phyloP scores from a whole-genome alignment of 2,797 vertebrate genomes.

The Syngnathus acus region DNA sequence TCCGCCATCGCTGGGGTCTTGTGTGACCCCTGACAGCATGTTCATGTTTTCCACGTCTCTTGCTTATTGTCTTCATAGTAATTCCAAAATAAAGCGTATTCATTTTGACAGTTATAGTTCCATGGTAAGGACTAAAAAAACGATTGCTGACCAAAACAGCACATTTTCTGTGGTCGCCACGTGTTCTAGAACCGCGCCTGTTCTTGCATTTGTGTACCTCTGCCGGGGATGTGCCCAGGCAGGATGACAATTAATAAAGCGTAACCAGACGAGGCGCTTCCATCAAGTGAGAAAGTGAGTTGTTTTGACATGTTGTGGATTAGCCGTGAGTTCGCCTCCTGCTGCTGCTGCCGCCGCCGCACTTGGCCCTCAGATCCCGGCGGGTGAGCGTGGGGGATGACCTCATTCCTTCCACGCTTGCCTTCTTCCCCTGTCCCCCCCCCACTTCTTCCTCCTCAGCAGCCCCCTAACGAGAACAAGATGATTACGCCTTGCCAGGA shows the following conservation, averaged over 20 bases:
- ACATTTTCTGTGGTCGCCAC: no score
- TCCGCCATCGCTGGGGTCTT: background rate
- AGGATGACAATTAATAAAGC: slow-evolving; percentile 1
- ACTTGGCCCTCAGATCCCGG: background rate
- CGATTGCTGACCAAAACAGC: no score
- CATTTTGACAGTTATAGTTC: background rate
- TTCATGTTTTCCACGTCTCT: background rate
- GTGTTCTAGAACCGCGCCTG: background rate
- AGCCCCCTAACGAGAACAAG: slow-evolving; percentile 11
- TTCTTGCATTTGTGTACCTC: background rate
- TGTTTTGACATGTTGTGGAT: background rate
- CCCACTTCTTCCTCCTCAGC: background rate
- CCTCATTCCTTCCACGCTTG: slow-evolving; percentile 1
- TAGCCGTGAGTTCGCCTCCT: background rate
- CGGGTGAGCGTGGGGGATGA: background rate
- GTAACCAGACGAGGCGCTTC: background rate
- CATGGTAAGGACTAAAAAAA: background rate
- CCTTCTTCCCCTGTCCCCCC: background rate
- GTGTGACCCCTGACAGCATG: background rate
- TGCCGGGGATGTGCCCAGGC: background rate
- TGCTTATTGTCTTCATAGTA: background rate
- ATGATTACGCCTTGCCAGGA: slow-evolving; percentile 5
- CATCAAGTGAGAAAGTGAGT: slow-evolving; percentile 3
- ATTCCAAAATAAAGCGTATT: background rate
- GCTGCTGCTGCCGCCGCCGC: background rate